These are phyloP conservation scores for Alauda arvensis DNA, from an alignment of 2,797 vertebrate genomes.

Conservation along the genomic window DNA sequence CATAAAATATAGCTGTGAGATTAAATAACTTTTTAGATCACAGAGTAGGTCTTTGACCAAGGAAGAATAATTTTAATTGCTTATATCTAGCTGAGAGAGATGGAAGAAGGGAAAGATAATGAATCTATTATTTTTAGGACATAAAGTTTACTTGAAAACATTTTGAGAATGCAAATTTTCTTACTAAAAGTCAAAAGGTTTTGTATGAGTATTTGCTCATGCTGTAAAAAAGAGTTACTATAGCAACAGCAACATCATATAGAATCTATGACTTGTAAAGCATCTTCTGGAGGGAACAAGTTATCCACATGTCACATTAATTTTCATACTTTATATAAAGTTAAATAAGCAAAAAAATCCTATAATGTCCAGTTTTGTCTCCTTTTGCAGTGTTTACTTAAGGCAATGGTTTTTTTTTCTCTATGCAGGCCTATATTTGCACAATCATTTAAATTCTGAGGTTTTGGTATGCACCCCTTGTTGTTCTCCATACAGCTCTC, in stretches of 20 bases:
- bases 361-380: neutral
- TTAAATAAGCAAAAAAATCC: slow-evolving; percentile 15
- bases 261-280: slow-evolving; percentile 47
- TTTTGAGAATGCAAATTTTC: slow-evolving; percentile 40
- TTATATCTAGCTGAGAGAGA: neutral
- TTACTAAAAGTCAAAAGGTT: slow-evolving; percentile 41
- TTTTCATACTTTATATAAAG: slow-evolving; percentile 49
- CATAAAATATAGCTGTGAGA: slow-evolving; percentile 2
- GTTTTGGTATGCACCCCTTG: neutral
- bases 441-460: neutral
- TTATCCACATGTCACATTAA: slow-evolving; percentile 39
- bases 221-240: slow-evolving; percentile 61
- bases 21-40: slow-evolving; percentile 14
- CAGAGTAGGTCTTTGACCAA: slow-evolving; percentile 10
- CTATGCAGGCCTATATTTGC: neutral
- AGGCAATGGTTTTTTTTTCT: neutral
- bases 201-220: slow-evolving; percentile 39
- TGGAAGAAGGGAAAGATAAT: slow-evolving; percentile 2
- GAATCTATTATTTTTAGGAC: slow-evolving; percentile 29
- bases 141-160: slow-evolving; percentile 40
- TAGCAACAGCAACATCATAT: slow-evolving; percentile 61
- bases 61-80: slow-evolving; percentile 25
- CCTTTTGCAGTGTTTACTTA: slow-evolving; percentile 8
- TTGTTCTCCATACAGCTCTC: neutral
- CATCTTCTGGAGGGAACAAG: slow-evolving; percentile 31